Percentiles rank a stretch among this genome's conserved stretches.
Evolutionary conservation across 2,797 vertebrate species (phyloP).

Genomic region (Helarctos malayanus): DNA sequence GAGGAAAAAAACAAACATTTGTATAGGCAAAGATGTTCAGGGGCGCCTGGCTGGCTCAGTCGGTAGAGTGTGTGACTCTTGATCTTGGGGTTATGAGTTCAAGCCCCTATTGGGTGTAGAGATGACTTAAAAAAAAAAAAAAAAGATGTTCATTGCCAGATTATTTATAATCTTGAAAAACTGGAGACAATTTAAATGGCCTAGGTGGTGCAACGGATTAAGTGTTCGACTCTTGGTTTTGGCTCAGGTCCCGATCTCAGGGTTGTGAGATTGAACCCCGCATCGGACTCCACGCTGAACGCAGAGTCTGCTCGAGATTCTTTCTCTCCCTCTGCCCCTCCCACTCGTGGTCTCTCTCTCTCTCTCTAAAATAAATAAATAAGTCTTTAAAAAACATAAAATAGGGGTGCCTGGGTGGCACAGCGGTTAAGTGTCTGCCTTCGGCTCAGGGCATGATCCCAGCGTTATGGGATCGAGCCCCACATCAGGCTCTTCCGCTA

Average conservation of each 20-base stretch:
- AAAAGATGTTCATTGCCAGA: not conserved
- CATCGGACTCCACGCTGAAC: not conserved
- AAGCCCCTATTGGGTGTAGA: not conserved
- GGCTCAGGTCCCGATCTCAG: not conserved
- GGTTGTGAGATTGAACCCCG: not conserved
- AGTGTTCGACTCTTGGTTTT: not conserved
- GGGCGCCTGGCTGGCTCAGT: not conserved
- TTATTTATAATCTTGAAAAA: constrained; percentile 15
- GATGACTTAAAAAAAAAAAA: not conserved
- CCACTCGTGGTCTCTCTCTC: not conserved
- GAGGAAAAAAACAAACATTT: not conserved
- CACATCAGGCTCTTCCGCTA: no score
- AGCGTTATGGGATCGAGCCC: no score
- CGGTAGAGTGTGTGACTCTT: not conserved
- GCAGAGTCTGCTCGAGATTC: not conserved
- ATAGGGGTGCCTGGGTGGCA: no score
- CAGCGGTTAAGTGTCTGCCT: no score
- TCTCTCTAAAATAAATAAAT: not conserved
- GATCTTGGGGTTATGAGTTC: not conserved
- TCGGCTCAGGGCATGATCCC: no score
- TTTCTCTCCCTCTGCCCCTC: not conserved
- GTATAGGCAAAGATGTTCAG: not conserved
- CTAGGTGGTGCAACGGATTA: not conserved
- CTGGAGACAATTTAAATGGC: not conserved
- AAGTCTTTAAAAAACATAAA: not conserved